A percentile compares a stretch with the other conserved stretches of the same genome.
These are phyloP conservation scores for Glyptemys insculpta DNA, from an alignment of 2,797 vertebrate species.

Conservation along the genomic window DNA sequence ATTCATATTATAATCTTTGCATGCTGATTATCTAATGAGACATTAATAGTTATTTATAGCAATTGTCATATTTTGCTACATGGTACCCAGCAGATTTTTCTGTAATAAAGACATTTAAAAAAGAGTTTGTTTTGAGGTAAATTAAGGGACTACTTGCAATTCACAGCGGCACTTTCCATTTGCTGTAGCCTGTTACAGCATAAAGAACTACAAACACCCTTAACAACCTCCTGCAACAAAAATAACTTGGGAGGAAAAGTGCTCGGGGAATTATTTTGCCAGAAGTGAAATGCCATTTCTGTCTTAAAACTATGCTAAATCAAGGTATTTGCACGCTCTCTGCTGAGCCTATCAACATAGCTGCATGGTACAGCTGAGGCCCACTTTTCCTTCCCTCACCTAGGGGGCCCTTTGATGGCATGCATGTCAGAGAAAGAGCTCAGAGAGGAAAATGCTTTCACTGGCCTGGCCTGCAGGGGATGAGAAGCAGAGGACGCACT, in stretches of 20 bases:
- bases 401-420: slow-evolving; percentile 23
- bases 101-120: not conserved
- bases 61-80: not conserved
- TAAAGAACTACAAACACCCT: not conserved
- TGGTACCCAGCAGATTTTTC: not conserved
- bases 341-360: slow-evolving; percentile 37
- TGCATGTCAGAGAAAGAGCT: slow-evolving; percentile 32
- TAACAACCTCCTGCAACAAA: not conserved
- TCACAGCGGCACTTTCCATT: not conserved
- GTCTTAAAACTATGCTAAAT: slow-evolving; percentile 65
- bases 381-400: slow-evolving; percentile 36
- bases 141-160: not conserved
- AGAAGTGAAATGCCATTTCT: slow-evolving; percentile 70
- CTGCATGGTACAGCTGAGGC: not conserved
- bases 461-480: not conserved
- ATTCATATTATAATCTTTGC: rapidly evolving
- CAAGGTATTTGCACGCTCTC: slow-evolving; percentile 40
- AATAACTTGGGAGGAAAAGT: slow-evolving; percentile 52
- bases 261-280: slow-evolving; percentile 57
- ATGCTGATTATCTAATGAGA: not conserved
- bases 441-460: not conserved
- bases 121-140: not conserved
- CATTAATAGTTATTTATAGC: not conserved
- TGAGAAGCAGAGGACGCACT: not conserved
- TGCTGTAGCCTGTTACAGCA: not conserved